Percentiles rank a stretch among this genome's conserved stretches.
phyloP scores from a whole-genome alignment of 2,888 invertebrate species.

The Margaritifera margaritifera region DNA sequence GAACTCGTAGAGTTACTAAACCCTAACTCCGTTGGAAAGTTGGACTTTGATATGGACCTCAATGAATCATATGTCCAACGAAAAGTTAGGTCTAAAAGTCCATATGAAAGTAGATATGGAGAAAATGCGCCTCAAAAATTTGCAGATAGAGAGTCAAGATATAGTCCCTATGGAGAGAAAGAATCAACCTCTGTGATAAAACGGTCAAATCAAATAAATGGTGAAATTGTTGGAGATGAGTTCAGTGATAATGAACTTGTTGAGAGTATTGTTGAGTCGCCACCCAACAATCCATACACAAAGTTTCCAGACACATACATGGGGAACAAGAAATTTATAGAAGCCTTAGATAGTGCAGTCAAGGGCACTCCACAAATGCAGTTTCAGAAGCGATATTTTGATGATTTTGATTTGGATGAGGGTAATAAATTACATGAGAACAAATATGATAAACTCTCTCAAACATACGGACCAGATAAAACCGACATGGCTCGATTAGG shows the following conservation, averaged over 20 bases:
- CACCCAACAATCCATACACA: conserved; percentile 13
- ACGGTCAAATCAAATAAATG: conserved; percentile 8
- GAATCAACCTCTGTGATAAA: conserved; percentile 26
- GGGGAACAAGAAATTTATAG: conserved; percentile 41
- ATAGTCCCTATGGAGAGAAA: conserved; percentile 47
- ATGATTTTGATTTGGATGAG: conserved; percentile 32
- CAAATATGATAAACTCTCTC: conserved; percentile 4
- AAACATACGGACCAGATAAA: conserved; percentile 13
- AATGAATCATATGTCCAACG: conserved; percentile 33
- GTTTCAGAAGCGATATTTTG: conserved; percentile 37
- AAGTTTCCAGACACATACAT: conserved; percentile 11
- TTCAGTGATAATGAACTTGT: conserved; percentile 16
- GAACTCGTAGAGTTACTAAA: conserved; percentile 47
- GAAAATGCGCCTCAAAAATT: conserved; percentile 5
- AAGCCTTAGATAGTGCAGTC: conserved; percentile 47
- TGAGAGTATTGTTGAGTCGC: conserved; percentile 23
- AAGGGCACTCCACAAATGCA: conserved; percentile 32
- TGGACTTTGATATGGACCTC: conserved; percentile 42
- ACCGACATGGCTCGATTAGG: conserved; percentile 13
- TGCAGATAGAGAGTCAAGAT: conserved; percentile 32
- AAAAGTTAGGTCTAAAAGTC: conserved; percentile 10
- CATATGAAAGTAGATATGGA: neutral
- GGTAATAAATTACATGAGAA: neutral
- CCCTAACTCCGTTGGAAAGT: conserved; percentile 26
- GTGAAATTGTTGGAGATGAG: conserved; percentile 16